A percentile compares a stretch with the other conserved stretches of the same genome.
Evolutionary conservation across 2,113 vertebrate genomes (phyloP).

Genomic region (Menura novaehollandiae): DNA sequence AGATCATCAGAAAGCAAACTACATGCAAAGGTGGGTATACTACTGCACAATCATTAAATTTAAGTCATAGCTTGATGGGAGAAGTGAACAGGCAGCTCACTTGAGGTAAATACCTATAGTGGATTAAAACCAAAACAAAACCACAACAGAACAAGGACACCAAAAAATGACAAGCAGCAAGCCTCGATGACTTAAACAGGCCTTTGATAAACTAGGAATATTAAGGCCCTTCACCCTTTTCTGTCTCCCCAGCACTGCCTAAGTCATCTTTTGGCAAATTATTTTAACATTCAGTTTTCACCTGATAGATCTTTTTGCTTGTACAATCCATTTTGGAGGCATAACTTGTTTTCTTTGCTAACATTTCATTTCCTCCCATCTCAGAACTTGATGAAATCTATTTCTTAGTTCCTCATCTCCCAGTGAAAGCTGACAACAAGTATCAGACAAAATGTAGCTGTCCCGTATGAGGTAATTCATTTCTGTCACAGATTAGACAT

Average conservation of each 20-base stretch:
- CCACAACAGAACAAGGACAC: no score
- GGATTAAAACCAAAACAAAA: not conserved
- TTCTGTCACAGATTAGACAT: constrained; percentile 81
- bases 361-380: constrained; percentile 81
- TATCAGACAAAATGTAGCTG: constrained; percentile 76
- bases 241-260: constrained; percentile 29
- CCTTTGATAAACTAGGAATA: constrained; percentile 54
- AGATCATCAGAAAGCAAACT: not conserved
- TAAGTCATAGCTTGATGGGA: not conserved
- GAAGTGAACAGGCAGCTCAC: not conserved
- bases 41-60: not conserved
- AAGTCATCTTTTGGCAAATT: constrained; percentile 67
- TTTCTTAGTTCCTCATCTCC: constrained; percentile 74
- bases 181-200: not conserved
- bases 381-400: constrained; percentile 81
- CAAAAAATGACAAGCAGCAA: not conserved
- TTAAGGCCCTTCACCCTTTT: not conserved
- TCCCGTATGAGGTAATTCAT: constrained; percentile 78
- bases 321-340: constrained; percentile 71
- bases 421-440: constrained; percentile 75
- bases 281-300: constrained; percentile 74
- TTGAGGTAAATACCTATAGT: not conserved
- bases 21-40: not conserved
- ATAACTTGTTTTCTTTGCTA: constrained; percentile 80
- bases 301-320: constrained; percentile 62